Evolutionary conservation across 2,888 invertebrate genomes (phyloP), one percentile per base, ranked within the genome.

Genomic region (Eudemis profundana): DNA sequence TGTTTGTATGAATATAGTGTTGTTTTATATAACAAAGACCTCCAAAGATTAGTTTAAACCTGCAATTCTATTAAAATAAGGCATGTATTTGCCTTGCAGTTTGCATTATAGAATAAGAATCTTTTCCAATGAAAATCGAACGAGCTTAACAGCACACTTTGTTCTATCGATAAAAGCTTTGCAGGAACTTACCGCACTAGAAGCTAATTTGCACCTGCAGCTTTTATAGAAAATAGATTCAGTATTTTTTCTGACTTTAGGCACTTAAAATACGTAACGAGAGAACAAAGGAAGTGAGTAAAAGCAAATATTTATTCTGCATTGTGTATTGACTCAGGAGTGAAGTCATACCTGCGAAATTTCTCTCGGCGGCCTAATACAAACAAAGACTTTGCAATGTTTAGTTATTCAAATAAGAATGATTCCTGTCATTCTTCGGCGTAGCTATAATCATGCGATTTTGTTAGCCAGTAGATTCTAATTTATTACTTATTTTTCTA

Each of bases 141-240:
- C 72, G 73, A 74, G 70, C 74, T 72, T 61, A 61, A 78, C 70
- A 74, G 69, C 72, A 69, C 71, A 78, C 74, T 80, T 81, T 74
- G 76, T 76, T 75, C 69, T 70, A 74, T 74, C 73, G 69, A 72
- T 73, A 73, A 78, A 74, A 67, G 67, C 67, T 47, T 63, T 57
- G 23, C 59, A 53, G 23, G 46, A 53, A 40, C 59, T 65, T 53
- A 60, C 46, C 44, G 40, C 42, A 17, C 57, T 36, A 53, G 46
- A 59, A 51, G 46, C 38, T 65, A 47, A 65, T 79, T 81, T 74
- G 73, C 75, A 69, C 71, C 68, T 70, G 69, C 69, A 68, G 59
- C 57, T 59, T 51, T 54, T 10, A 63, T 56, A 40, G 40, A 47
- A 54, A 27, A 42, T 64, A 51, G 50, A 64, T 19, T 38, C 1